Base-by-base conservation (phyloP, 1,140 invertebrate genomes). In the Leptinotarsa undecemlineata region DNA sequence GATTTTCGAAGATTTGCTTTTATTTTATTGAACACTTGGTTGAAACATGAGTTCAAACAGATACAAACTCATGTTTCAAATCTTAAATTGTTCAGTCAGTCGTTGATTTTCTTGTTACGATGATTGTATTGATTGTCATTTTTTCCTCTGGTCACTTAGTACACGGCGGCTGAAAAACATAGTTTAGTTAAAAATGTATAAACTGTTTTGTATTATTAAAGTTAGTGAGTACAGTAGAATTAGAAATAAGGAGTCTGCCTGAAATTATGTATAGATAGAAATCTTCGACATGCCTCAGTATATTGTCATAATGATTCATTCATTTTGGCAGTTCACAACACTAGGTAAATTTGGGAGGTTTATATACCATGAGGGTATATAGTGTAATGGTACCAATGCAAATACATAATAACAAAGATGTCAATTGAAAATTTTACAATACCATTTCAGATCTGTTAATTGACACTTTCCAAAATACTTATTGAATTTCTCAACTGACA, bases 81-180 rank as follows among this genome's bases (percentile, higher is more conserved):
- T 66, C 63, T 75, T 77, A 64, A 64, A 74, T 72, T 72, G 76
- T 79, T 80, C 79, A 80, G 80, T 81, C 80, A 77, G 79, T 79
- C 73, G 76, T 71, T 75, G 76, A 26, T 69, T 51, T 33, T 78
- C 48, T 68, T 47, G 26, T 74, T 74, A 17, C 68, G 68, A 48
- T 63, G 48, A 74, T 73, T 76, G 62, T 20, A 66, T 68, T 76
- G 70, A 72, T 78, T 74, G 71, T 71, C 69, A 57, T 70, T 76
- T 64, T 21, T 76, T 71, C 66, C 42, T 69, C 48, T 47, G 76
- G 62, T 62, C 72, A 78, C 80, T 82, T 80, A 82, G 77, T 79
- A 82, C 73, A 81, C 81, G 74, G 81, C 81, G 78, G 81, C 81
- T 82, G 71, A 69, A 82, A 82, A 76, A 70, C 63, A 66, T 8